A percentile compares a stretch with the other conserved stretches of the same genome.
Conservation (phyloP, 2,113 vertebrate genomes). For the Emydura subglobosa region DNA sequence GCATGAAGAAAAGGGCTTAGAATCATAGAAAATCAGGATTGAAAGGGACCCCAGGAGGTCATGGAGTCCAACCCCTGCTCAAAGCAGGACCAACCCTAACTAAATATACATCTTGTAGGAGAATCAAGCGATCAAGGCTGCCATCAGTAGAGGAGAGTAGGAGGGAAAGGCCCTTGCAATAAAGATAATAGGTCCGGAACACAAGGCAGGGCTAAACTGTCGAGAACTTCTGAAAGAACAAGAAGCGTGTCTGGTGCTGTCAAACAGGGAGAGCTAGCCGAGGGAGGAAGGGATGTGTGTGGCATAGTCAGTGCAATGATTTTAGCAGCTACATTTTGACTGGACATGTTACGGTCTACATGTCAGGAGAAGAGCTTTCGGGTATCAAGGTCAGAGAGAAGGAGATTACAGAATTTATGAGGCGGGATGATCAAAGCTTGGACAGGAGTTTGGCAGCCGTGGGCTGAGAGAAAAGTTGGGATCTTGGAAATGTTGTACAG, state of each 20-base stretch:
- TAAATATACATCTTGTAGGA: neutral
- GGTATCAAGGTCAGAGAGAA: constrained; percentile 18
- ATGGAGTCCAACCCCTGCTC: too few relatives aligned
- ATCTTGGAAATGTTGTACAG: constrained; percentile 33
- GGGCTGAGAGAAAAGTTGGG: neutral
- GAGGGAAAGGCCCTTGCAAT: neutral
- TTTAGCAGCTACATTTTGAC: constrained; percentile 2
- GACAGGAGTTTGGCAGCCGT: neutral
- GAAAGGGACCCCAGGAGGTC: too few relatives aligned
- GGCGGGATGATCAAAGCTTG: constrained; percentile 14
- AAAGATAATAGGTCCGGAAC: neutral
- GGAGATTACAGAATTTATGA: neutral
- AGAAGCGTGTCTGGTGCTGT: neutral
- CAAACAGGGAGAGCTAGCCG: neutral
- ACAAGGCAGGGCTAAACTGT: neutral
- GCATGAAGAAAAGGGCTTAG: neutral
- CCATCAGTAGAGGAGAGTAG: neutral
- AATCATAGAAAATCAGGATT: too few relatives aligned
- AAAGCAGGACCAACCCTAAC: too few relatives aligned
- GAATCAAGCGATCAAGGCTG: neutral
- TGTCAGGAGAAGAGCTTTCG: neutral
- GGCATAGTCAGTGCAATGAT: neutral
- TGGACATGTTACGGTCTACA: neutral
- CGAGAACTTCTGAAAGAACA: neutral
- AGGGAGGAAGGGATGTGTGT: neutral